Evolutionary conservation across 2,113 vertebrate species (phyloP).

Genomic region (Mobula birostris): DNA sequence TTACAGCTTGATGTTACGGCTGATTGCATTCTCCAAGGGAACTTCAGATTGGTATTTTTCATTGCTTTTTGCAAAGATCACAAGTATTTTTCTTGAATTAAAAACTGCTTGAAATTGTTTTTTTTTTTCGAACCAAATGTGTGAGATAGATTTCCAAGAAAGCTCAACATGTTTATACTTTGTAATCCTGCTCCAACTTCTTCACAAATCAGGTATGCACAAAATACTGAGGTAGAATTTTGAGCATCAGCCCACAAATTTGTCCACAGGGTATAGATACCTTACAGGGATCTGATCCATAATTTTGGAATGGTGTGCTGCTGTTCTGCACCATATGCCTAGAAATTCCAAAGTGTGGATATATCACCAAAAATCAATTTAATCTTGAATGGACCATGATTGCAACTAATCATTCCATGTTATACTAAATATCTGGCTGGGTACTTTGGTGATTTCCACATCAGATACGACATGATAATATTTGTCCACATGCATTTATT

Average conservation of each 20-base stretch:
- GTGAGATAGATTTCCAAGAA: not conserved
- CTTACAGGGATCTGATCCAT: too few species aligned
- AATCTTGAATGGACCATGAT: too few species aligned
- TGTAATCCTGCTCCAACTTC: not conserved
- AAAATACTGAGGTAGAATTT: not conserved
- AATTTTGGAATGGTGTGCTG: too few species aligned
- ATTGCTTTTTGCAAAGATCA: not conserved
- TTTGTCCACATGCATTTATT: too few species aligned
- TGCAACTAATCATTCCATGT: too few species aligned
- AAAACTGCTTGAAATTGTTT: slow-evolving; percentile 20
- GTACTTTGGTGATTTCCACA: too few species aligned
- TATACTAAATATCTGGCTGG: too few species aligned
- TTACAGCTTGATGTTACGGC: not conserved
- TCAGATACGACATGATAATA: too few species aligned
- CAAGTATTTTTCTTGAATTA: not conserved
- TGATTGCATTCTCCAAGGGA: not conserved
- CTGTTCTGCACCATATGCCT: too few species aligned
- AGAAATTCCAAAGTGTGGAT: too few species aligned
- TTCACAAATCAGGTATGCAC: not conserved
- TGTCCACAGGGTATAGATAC: not conserved
- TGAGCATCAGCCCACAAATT: not conserved
- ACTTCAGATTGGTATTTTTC: not conserved
- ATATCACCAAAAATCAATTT: too few species aligned
- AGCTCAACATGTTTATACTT: not conserved
- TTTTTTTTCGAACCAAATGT: not conserved